Percentiles rank a stretch among this genome's conserved stretches.
phyloP scores from a whole-genome alignment of 2,797 vertebrate species.

The Sebastes steindachneri region DNA sequence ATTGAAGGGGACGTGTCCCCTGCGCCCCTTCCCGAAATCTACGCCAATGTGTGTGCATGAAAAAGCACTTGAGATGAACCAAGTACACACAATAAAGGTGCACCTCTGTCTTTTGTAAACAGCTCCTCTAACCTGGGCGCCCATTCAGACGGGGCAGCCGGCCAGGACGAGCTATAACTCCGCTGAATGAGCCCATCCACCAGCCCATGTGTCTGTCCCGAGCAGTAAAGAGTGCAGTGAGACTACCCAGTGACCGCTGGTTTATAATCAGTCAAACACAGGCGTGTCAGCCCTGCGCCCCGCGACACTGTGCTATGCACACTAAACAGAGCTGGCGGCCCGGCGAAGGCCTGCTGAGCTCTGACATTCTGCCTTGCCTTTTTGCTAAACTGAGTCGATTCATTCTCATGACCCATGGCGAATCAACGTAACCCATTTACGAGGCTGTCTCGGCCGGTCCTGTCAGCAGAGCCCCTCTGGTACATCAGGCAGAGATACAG shows the following conservation, averaged over 20 bases:
- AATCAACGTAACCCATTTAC: slow-evolving; percentile 68
- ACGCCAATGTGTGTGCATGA: slow-evolving; percentile 1
- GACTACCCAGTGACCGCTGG: slow-evolving; percentile 81
- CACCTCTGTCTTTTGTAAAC: slow-evolving; percentile 77
- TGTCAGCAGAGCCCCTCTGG: slow-evolving; percentile 55
- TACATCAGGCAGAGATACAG: slow-evolving; percentile 61
- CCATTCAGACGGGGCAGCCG: slow-evolving; percentile 72
- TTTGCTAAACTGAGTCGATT: slow-evolving; percentile 62
- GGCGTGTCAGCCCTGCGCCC: slow-evolving; percentile 64
- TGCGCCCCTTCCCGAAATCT: not conserved
- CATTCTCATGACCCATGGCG: slow-evolving; percentile 59
- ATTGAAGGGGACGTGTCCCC: not conserved
- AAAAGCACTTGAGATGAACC: slow-evolving; percentile 69
- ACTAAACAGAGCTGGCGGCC: slow-evolving; percentile 40
- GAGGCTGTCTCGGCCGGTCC: slow-evolving; percentile 38
- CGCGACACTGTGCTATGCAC: slow-evolving; percentile 59
- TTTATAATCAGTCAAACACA: slow-evolving; percentile 87
- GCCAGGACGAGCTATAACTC: slow-evolving; percentile 66
- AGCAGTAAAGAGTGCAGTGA: slow-evolving; percentile 78
- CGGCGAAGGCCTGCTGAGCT: slow-evolving; percentile 33
- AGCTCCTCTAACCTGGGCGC: slow-evolving; percentile 68
- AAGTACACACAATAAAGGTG: slow-evolving; percentile 81
- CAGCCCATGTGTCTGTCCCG: slow-evolving; percentile 69
- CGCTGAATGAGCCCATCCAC: slow-evolving; percentile 60
- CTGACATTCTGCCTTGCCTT: slow-evolving; percentile 43